Evolutionary conservation across 2,797 vertebrate species (phyloP).

Genomic region (Novumbra hubbsi): DNA sequence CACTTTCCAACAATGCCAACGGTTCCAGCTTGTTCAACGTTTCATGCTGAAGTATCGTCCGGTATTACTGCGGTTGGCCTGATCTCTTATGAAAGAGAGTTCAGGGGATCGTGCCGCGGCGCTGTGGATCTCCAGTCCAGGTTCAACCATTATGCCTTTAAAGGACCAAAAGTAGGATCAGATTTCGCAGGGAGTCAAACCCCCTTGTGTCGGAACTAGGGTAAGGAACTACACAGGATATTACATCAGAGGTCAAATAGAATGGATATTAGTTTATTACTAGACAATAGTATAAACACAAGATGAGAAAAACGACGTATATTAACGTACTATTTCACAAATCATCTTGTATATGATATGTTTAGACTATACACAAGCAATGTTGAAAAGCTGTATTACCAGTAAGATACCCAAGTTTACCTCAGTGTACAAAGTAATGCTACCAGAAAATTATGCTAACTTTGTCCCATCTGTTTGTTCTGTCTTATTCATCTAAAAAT

Average conservation of each 20-base stretch:
- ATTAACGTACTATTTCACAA: neutral
- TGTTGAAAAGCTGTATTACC: neutral
- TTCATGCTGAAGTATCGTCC: neutral
- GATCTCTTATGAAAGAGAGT: constrained; percentile 44
- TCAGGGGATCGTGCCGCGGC: constrained; percentile 30
- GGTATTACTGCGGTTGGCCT: constrained; percentile 26
- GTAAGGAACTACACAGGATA: constrained; percentile 61
- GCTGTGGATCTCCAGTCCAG: constrained; percentile 67
- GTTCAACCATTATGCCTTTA: constrained; percentile 80
- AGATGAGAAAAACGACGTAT: neutral
- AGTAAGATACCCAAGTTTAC: neutral
- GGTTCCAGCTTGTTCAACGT: constrained; percentile 29
- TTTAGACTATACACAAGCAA: neutral
- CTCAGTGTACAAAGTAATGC: neutral
- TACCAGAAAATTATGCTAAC: neutral
- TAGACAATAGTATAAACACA: neutral
- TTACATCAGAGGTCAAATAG: constrained; percentile 57
- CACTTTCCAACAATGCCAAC: constrained; percentile 32
- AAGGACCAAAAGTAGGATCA: constrained; percentile 72
- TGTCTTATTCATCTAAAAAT: neutral
- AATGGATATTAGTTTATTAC: too few species aligned
- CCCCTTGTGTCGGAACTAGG: constrained; percentile 38
- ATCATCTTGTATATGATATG: neutral
- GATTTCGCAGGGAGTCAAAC: constrained; percentile 68
- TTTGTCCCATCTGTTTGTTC: neutral